Evolutionary conservation across 2,113 vertebrate genomes (phyloP).

Genomic region (Octodon degus): DNA sequence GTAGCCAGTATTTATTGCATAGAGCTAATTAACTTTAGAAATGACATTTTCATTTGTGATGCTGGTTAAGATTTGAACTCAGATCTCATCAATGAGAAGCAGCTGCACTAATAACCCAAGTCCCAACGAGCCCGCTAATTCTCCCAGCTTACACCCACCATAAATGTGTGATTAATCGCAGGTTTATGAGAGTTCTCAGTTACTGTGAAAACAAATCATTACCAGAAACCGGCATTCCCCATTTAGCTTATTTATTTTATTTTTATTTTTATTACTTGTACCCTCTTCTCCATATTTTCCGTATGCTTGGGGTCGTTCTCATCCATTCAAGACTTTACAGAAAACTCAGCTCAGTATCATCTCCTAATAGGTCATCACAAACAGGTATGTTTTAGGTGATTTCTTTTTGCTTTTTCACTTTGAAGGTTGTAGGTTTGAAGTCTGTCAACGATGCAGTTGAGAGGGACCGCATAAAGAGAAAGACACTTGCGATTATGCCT

Average conservation of each 20-base stretch:
- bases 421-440: not conserved
- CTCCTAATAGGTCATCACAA: conserved; percentile 40
- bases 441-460: not conserved
- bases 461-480: not conserved
- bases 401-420: conserved; percentile 29
- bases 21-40: conserved; percentile 79
- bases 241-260: conserved; percentile 90
- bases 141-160: conserved; percentile 73
- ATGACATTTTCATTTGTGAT: conserved; percentile 79
- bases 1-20: conserved; percentile 76
- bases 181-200: conserved; percentile 83
- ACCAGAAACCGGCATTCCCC: conserved; percentile 82
- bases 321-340: conserved; percentile 57
- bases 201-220: conserved; percentile 89
- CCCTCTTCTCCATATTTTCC: conserved; percentile 87
- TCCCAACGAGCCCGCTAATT: conserved; percentile 71
- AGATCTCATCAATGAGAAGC: conserved; percentile 79
- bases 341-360: conserved; percentile 77
- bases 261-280: conserved; percentile 88
- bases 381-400: conserved; percentile 58
- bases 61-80: conserved; percentile 79
- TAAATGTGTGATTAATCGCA: conserved; percentile 82
- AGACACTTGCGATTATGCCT: not conserved
- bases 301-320: conserved; percentile 75
- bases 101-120: conserved; percentile 74